phyloP scores from a whole-genome alignment of 2,113 vertebrate genomes.

The Myxocyprinus asiaticus region DNA sequence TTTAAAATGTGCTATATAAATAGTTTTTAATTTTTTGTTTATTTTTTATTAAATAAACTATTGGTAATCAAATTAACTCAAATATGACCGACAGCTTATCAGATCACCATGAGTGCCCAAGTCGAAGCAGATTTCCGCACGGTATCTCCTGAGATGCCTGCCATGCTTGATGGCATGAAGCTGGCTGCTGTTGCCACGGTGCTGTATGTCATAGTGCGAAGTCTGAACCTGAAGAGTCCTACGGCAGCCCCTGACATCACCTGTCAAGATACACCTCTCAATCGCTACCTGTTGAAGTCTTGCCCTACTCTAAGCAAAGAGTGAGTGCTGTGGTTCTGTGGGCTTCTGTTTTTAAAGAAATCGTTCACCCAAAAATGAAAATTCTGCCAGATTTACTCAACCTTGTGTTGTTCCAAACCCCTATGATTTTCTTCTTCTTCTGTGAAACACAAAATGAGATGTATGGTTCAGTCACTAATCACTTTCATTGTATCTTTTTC shows the following conservation, averaged over 20 bases:
- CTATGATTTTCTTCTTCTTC: too few relatives aligned
- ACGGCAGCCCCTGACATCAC: slow-evolving; percentile 83
- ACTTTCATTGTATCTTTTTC: too few relatives aligned
- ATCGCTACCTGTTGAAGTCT: slow-evolving; percentile 86
- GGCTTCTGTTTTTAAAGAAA: background rate
- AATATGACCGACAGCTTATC: slow-evolving; percentile 3
- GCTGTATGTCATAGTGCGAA: slow-evolving; percentile 90
- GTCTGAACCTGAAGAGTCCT: slow-evolving; percentile 90
- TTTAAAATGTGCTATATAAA: too few relatives aligned
- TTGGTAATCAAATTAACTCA: background rate
- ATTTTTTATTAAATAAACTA: background rate
- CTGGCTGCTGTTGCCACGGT: slow-evolving; percentile 88
- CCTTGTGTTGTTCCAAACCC: too few relatives aligned
- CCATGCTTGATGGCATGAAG: slow-evolving; percentile 93
- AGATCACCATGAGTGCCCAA: slow-evolving; percentile 58
- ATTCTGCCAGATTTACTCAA: too few relatives aligned
- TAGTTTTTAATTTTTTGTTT: too few relatives aligned
- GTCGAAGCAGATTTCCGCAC: slow-evolving; percentile 54
- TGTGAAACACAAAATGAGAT: too few relatives aligned
- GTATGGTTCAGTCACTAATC: too few relatives aligned
- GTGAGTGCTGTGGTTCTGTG: slow-evolving; percentile 74
- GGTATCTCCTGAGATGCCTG: slow-evolving; percentile 83
- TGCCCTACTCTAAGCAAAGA: slow-evolving; percentile 92
- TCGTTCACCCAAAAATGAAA: too few relatives aligned
- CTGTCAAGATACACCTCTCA: slow-evolving; percentile 85